These are phyloP conservation scores for Electrophaes corylata DNA, from an alignment of 2,888 invertebrate genomes.

Conservation along the genomic window DNA sequence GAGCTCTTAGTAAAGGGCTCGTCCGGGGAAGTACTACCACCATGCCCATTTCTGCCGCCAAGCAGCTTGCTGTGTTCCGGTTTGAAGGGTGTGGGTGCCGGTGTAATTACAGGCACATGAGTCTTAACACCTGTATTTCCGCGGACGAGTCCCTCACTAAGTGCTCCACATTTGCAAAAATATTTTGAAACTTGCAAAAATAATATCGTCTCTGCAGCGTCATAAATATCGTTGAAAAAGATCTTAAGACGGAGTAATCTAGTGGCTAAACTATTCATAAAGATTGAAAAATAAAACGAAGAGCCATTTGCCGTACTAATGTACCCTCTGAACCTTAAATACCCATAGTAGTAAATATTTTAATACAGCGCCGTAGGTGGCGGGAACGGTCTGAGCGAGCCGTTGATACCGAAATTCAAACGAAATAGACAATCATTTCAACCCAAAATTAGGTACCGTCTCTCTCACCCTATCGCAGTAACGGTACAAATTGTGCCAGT, in stretches of 20 bases:
- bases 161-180: no score
- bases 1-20: no score
- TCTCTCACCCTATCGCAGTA: conserved; percentile 25
- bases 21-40: no score
- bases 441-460: conserved; percentile 22
- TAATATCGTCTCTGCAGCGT: background rate
- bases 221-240: background rate
- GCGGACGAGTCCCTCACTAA: no score
- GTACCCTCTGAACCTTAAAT: conserved; percentile 20
- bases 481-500: conserved; percentile 17
- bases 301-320: conserved; percentile 16
- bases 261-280: conserved; percentile 14
- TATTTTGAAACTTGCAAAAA: no score
- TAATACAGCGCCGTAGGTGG: conserved; percentile 34
- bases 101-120: no score
- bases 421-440: conserved; percentile 26
- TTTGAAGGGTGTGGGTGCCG: no score
- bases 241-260: background rate
- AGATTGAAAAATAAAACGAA: conserved; percentile 13
- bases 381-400: conserved; percentile 37
- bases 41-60: no score
- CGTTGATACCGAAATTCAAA: conserved; percentile 37
- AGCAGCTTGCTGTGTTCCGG: no score
- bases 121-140: no score
- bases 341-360: conserved; percentile 43